Conservation (phyloP, 2,113 vertebrate species). For the Halichoerus grypus region DNA sequence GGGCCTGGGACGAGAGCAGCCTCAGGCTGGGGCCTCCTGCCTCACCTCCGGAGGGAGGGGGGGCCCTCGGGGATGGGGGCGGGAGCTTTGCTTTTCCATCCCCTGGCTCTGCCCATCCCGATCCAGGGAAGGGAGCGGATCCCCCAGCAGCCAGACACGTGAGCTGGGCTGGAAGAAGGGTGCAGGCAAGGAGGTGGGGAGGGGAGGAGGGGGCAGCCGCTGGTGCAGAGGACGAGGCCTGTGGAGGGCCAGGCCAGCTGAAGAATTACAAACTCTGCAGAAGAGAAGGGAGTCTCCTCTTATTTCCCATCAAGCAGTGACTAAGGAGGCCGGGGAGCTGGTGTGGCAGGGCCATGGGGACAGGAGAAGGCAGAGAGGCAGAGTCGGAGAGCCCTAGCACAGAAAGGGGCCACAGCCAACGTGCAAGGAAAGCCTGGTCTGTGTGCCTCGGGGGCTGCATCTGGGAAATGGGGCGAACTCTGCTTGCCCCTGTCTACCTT, state of each 20-base stretch:
- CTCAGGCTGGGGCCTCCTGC: constrained; percentile 14
- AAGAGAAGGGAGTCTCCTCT: not conserved
- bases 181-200: not conserved
- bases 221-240: not conserved
- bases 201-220: not conserved
- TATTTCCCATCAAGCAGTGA: not conserved
- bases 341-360: not conserved
- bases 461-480: not conserved
- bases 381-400: not conserved
- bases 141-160: not conserved
- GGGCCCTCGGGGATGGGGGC: not conserved
- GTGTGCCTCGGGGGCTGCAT: not conserved
- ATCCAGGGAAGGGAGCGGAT: not conserved
- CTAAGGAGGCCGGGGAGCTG: not conserved
- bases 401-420: not conserved
- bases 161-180: not conserved
- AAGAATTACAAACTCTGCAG: not conserved
- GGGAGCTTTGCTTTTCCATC: not conserved
- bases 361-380: not conserved
- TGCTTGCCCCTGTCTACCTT: not conserved
- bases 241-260: not conserved
- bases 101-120: not conserved
- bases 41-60: not conserved
- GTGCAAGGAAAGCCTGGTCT: not conserved
- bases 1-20: constrained; percentile 88